A percentile compares a stretch with the other conserved stretches of the same genome.
Conservation (phyloP, 2,113 vertebrate species). For the Microcebus murinus region DNA sequence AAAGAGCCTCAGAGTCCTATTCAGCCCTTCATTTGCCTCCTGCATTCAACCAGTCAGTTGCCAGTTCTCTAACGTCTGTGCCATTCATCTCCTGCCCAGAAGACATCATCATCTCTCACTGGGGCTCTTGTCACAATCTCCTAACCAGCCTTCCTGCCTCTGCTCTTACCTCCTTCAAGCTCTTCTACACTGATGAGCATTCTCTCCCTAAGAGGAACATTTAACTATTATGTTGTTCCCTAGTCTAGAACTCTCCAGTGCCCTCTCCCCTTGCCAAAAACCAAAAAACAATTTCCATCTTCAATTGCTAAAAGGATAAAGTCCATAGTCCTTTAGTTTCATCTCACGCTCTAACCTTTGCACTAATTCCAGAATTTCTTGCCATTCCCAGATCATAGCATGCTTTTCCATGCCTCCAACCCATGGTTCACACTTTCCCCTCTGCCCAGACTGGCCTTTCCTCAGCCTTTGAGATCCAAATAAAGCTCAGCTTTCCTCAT, state of each 20-base stretch:
- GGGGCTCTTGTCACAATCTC: neutral
- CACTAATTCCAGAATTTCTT: neutral
- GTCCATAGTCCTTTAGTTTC: neutral
- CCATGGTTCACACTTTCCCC: neutral
- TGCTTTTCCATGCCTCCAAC: neutral
- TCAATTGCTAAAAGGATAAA: neutral
- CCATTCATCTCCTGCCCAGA: neutral
- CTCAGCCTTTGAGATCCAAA: neutral
- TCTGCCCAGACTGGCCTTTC: neutral
- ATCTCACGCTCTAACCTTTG: neutral
- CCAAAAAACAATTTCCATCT: neutral
- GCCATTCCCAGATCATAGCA: neutral
- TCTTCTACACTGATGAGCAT: neutral
- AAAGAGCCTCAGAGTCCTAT: neutral
- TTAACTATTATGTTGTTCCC: neutral
- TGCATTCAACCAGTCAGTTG: neutral
- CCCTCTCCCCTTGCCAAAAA: neutral
- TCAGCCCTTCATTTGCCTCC: neutral
- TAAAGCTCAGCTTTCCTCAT: neutral
- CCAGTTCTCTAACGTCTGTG: neutral
- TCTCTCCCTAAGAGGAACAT: neutral
- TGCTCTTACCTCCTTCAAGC: neutral
- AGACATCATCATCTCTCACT: neutral
- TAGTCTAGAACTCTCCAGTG: neutral
- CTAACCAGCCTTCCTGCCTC: neutral